Percentiles rank a stretch among this genome's conserved stretches.
Evolutionary conservation across 2,113 vertebrate species (phyloP).

Genomic region (Lampris incognitus): DNA sequence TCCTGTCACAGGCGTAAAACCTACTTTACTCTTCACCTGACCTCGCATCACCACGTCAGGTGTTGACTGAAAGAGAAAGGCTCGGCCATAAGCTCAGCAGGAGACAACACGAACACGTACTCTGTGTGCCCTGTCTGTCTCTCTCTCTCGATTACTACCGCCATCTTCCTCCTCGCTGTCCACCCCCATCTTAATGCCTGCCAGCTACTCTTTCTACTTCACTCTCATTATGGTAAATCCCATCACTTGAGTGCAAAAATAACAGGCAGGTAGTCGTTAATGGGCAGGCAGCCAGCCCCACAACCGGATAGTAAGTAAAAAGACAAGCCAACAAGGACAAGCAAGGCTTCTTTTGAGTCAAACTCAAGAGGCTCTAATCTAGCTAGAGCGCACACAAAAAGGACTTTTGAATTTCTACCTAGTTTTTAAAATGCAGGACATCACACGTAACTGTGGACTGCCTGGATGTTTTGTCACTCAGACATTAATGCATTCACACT

Average conservation of each 20-base stretch:
- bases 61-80: constrained; percentile 31
- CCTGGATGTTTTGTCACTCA: too few species aligned
- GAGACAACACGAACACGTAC: constrained; percentile 27
- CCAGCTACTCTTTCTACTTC: constrained; percentile 35
- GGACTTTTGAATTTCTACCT: too few species aligned
- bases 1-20: constrained; percentile 2
- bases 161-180: background rate
- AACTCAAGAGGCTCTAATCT: background rate
- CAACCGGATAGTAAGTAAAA: constrained; percentile 7
- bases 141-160: constrained; percentile 14
- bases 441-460: background rate
- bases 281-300: constrained; percentile 16
- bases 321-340: background rate
- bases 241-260: constrained; percentile 70
- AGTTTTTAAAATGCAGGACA: background rate
- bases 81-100: constrained; percentile 41
- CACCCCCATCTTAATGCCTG: background rate
- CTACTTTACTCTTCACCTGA: constrained; percentile 26
- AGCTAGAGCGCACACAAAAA: too few species aligned
- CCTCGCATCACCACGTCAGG: constrained; percentile 33
- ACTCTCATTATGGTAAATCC: constrained; percentile 60
- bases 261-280: constrained; percentile 28
- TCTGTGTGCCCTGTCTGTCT: background rate
- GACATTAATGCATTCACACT: too few species aligned
- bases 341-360: background rate